Conservation (phyloP, 2,797 vertebrate genomes). For the Myripristis murdjan region DNA sequence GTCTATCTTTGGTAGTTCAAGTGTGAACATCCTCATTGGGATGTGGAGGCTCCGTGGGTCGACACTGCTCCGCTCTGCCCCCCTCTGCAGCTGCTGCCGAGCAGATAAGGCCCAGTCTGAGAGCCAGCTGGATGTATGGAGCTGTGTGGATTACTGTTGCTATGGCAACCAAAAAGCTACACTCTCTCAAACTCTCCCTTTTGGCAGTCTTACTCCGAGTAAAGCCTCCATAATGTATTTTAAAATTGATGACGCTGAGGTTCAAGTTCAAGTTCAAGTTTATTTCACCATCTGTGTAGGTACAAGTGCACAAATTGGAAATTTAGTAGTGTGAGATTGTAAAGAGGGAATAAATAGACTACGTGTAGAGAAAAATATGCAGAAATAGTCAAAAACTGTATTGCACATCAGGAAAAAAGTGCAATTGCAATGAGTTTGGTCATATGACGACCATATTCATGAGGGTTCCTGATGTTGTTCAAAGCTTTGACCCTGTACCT, state of each 20-base stretch:
- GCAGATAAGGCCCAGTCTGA: constrained; percentile 62
- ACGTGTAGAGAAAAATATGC: too few relatives aligned
- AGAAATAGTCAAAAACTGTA: too few relatives aligned
- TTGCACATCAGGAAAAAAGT: too few relatives aligned
- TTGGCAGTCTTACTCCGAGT: neutral
- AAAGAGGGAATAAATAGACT: too few relatives aligned
- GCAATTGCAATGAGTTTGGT: too few relatives aligned
- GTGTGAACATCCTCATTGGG: constrained; percentile 48
- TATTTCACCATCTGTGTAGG: too few relatives aligned
- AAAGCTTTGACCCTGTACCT: too few relatives aligned
- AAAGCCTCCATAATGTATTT: neutral
- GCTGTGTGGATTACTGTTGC: constrained; percentile 53
- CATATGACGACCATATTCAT: too few relatives aligned
- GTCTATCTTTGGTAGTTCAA: constrained; percentile 40
- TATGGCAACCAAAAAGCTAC: constrained; percentile 14
- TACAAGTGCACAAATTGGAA: too few relatives aligned
- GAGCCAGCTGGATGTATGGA: constrained; percentile 33
- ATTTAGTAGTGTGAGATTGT: too few relatives aligned
- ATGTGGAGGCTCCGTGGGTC: constrained; percentile 24
- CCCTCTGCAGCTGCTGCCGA: constrained; percentile 65
- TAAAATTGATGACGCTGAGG: neutral
- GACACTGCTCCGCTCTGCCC: constrained; percentile 29
- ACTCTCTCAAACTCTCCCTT: neutral
- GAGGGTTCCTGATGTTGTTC: too few relatives aligned
- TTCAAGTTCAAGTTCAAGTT: too few relatives aligned